These are phyloP conservation scores for Oligia fasciuncula DNA, from an alignment of 2,888 invertebrate species.

Conservation along the genomic window DNA sequence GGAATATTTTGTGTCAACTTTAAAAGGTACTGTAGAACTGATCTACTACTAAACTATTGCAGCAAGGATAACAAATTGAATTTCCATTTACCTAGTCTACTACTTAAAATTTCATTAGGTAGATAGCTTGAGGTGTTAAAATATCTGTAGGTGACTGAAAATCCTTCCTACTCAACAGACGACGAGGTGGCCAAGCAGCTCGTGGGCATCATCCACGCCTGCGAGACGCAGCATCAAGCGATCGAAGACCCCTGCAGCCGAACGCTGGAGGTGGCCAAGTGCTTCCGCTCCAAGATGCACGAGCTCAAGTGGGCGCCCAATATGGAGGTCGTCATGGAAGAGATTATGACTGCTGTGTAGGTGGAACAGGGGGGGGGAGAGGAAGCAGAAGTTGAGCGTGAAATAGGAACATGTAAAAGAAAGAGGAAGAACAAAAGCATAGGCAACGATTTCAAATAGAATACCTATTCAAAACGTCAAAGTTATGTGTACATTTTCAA, in stretches of 20 bases:
- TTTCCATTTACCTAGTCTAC: neutral
- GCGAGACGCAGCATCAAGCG: constrained; percentile 71
- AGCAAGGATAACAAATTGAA: neutral
- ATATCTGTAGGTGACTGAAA: neutral
- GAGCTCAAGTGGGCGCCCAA: constrained; percentile 84
- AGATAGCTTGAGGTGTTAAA: neutral
- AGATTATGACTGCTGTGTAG: constrained; percentile 77
- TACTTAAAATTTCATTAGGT: neutral
- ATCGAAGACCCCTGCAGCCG: constrained; percentile 75
- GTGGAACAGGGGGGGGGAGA: neutral
- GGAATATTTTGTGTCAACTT: neutral
- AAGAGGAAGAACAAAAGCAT: neutral
- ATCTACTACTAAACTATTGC: neutral
- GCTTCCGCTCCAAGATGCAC: constrained; percentile 84
- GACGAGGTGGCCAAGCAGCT: constrained; percentile 80
- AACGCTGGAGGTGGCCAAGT: constrained; percentile 80
- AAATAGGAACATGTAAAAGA: neutral
- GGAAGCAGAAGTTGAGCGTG: neutral
- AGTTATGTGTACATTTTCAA: neutral
- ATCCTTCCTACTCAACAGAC: constrained; percentile 66
- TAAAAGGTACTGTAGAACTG: neutral
- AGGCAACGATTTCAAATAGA: neutral
- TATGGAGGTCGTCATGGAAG: constrained; percentile 80
- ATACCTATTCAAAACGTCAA: neutral
- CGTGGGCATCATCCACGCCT: constrained; percentile 78